Evolutionary conservation across 2,797 vertebrate species (phyloP).

Genomic region (Phataginus tricuspis): DNA sequence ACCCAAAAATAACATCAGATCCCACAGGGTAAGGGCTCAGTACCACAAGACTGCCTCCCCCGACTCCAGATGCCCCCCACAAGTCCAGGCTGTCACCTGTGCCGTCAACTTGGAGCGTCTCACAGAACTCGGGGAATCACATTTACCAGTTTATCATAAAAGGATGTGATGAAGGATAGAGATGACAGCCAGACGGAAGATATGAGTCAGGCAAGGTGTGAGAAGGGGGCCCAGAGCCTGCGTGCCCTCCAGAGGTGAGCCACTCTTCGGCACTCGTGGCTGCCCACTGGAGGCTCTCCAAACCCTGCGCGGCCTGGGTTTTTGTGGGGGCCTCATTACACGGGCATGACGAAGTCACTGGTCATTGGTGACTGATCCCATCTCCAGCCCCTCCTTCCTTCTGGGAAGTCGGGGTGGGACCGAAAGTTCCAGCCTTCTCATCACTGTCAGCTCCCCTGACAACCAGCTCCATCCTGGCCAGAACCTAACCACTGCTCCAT

Average conservation of each 20-base stretch:
- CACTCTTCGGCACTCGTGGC: not conserved
- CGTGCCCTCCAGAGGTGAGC: not conserved
- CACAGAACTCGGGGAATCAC: not conserved
- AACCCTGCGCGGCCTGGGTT: too few species aligned
- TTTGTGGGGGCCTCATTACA: not conserved
- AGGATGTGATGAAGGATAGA: too few species aligned
- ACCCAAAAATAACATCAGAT: fast-evolving
- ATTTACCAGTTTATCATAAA: too few species aligned
- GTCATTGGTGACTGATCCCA: fast-evolving
- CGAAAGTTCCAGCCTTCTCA: not conserved
- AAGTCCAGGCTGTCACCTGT: not conserved
- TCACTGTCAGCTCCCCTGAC: not conserved
- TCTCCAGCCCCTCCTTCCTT: not conserved
- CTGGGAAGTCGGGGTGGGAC: too few species aligned
- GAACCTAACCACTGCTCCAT: too few species aligned
- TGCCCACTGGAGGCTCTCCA: not conserved
- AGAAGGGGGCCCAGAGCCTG: not conserved
- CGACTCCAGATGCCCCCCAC: too few species aligned
- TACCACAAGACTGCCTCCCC: not conserved
- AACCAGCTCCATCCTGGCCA: not conserved
- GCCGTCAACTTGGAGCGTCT: not conserved
- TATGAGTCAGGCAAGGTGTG: not conserved
- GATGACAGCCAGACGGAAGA: too few species aligned
- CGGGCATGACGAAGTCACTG: fast-evolving
- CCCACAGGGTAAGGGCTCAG: not conserved